These are phyloP conservation scores for Podarcis siculus DNA, from an alignment of 2,797 vertebrate species.

Conservation along the genomic window DNA sequence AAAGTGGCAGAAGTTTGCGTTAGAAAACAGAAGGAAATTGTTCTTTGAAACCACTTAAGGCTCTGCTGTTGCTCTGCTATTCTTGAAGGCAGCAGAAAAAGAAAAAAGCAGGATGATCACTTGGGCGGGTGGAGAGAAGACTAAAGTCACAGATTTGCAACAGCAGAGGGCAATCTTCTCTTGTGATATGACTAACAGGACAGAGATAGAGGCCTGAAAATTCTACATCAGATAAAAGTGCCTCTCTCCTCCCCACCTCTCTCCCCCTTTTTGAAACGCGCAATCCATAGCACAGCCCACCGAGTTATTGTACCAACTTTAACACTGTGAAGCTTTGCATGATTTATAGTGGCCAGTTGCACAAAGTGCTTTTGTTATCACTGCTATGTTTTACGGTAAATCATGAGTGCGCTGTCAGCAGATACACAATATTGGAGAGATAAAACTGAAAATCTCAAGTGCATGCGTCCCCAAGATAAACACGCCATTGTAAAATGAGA, in stretches of 20 bases:
- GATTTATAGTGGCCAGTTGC: constrained; percentile 8
- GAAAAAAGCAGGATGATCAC: background rate
- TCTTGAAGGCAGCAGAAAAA: constrained; percentile 2
- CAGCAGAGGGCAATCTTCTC: constrained; percentile 75
- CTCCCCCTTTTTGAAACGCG: constrained; percentile 1
- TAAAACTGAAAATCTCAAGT: constrained; percentile 43
- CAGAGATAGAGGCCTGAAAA: constrained; percentile 32
- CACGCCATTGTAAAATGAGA: background rate
- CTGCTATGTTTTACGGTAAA: constrained; percentile 24
- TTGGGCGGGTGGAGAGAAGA: background rate
- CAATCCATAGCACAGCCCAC: background rate
- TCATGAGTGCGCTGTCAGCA: constrained; percentile 27
- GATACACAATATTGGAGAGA: constrained; percentile 31
- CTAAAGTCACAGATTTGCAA: constrained; percentile 51
- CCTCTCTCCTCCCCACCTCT: background rate
- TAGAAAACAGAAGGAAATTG: background rate
- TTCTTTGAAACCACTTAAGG: background rate
- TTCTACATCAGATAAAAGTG: background rate
- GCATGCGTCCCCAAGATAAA: background rate
- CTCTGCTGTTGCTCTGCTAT: background rate
- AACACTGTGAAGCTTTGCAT: constrained; percentile 27
- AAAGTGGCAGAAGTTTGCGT: background rate
- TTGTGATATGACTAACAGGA: constrained; percentile 24
- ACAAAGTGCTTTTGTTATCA: constrained; percentile 19
- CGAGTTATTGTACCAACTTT: constrained; percentile 5